These are phyloP conservation scores for Hirtodrosophila confusa DNA, from an alignment of 2,888 invertebrate genomes.

Conservation along the genomic window DNA sequence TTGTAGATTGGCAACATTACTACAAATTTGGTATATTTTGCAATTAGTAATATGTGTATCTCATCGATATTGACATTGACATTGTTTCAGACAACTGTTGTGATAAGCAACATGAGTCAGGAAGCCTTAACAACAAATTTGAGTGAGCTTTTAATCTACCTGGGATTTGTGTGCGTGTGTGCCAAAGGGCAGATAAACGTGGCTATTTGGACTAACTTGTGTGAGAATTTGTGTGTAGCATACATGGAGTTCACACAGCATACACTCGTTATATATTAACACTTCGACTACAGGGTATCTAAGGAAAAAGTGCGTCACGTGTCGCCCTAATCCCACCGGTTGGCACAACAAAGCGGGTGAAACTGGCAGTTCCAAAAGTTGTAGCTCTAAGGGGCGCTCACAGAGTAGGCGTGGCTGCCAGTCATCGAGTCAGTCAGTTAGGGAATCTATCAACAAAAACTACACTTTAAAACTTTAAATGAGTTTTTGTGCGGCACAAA, in stretches of 20 bases:
- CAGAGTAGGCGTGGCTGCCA: conserved; percentile 25
- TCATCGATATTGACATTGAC: too few relatives aligned
- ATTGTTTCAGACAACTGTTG: too few relatives aligned
- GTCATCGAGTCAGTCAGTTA: conserved; percentile 26
- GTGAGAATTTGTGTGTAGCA: too few relatives aligned
- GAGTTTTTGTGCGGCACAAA: conserved; percentile 64
- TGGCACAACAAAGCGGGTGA: conserved; percentile 51
- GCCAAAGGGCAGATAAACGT: background rate
- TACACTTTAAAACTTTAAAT: conserved; percentile 77
- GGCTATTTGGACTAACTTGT: too few relatives aligned
- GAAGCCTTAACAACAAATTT: too few relatives aligned
- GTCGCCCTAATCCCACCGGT: conserved; percentile 56
- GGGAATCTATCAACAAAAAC: conserved; percentile 61
- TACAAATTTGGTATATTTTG: too few relatives aligned
- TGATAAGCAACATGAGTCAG: too few relatives aligned
- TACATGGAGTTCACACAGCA: too few relatives aligned
- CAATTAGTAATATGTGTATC: too few relatives aligned
- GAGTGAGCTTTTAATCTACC: too few relatives aligned
- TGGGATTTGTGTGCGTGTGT: background rate
- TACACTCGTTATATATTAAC: background rate
- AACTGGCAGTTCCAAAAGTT: conserved; percentile 46
- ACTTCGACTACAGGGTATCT: conserved; percentile 7
- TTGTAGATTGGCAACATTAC: too few relatives aligned
- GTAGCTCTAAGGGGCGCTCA: conserved; percentile 16
- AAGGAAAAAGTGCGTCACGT: conserved; percentile 55